These are phyloP conservation scores for Aurelia coerulea DNA, from an alignment of 30 jellyfish, hydroid and myxozoan genomes.

Conservation along the genomic window DNA sequence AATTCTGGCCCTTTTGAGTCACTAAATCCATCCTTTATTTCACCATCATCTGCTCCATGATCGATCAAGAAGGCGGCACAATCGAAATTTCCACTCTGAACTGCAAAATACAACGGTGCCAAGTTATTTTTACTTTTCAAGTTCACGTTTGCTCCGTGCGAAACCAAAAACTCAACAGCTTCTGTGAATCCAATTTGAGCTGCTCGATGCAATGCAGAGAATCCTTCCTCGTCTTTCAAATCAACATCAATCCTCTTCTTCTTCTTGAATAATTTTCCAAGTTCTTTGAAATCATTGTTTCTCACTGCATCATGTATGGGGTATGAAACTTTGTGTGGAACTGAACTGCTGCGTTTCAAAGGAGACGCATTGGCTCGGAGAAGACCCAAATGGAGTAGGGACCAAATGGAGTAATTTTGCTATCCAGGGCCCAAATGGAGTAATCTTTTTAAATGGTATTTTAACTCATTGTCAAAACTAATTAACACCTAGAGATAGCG, in stretches of 20 bases:
- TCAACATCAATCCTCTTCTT: constrained; percentile 59
- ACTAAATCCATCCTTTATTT: constrained; percentile 80
- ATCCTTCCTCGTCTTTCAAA: constrained; percentile 75
- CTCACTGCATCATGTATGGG: constrained; percentile 71
- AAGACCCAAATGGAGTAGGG: no score
- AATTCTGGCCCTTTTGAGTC: constrained; percentile 46
- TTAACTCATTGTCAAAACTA: no score
- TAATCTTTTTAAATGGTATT: no score
- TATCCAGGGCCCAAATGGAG: no score
- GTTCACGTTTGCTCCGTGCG: constrained; percentile 89
- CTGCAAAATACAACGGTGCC: constrained; percentile 93
- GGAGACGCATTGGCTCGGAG: no score
- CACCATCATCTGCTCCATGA: constrained; percentile 85
- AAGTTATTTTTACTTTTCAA: constrained; percentile 48
- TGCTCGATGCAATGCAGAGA: constrained; percentile 88
- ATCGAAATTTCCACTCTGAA: constrained; percentile 84
- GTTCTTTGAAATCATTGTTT: constrained; percentile 54
- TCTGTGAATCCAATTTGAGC: constrained; percentile 79
- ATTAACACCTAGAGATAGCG: no score
- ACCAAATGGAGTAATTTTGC: no score
- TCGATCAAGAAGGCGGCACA: constrained; percentile 89
- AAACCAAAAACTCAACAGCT: constrained; percentile 74
- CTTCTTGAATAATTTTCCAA: constrained; percentile 53
- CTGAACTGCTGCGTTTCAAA: constrained; percentile 75
- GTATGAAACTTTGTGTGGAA: constrained; percentile 61